A percentile compares a stretch with the other conserved stretches of the same genome.
Evolutionary conservation across 2,797 vertebrate species (phyloP).

Genomic region (Cyclopterus lumpus): DNA sequence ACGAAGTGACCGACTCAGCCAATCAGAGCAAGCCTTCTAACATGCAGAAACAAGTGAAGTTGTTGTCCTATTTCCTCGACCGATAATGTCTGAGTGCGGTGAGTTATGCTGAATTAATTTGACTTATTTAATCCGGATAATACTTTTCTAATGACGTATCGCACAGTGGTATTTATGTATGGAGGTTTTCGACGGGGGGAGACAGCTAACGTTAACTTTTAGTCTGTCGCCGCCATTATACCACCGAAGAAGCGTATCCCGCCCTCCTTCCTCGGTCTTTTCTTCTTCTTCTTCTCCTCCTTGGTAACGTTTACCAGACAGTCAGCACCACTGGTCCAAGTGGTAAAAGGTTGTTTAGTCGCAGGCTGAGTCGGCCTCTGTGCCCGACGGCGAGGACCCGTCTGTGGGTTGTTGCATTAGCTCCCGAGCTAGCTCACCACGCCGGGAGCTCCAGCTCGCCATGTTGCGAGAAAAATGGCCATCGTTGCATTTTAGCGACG

Average conservation of each 20-base stretch:
- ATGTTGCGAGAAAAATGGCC: constrained; percentile 67
- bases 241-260: constrained; percentile 88
- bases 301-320: constrained; percentile 45
- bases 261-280: constrained; percentile 81
- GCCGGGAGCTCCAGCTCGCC: constrained; percentile 47
- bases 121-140: not conserved
- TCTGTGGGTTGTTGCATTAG: not conserved
- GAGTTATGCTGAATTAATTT: constrained; percentile 63
- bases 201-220: constrained; percentile 79
- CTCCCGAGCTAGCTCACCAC: constrained; percentile 39
- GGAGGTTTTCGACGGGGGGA: constrained; percentile 83
- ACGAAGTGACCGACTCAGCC: constrained; percentile 35
- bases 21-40: constrained; percentile 66
- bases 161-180: constrained; percentile 14
- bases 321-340: constrained; percentile 68
- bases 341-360: constrained; percentile 40
- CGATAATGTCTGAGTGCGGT: constrained; percentile 67
- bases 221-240: constrained; percentile 82
- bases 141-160: constrained; percentile 10
- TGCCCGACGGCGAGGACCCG: not conserved
- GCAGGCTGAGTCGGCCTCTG: constrained; percentile 10
- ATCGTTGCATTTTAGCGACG: constrained; percentile 52
- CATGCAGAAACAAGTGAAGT: constrained; percentile 67
- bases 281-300: constrained; percentile 75
- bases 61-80: constrained; percentile 67